phyloP scores from a whole-genome alignment of 1,140 invertebrate genomes.

The Venustaconcha ellipsiformis region DNA sequence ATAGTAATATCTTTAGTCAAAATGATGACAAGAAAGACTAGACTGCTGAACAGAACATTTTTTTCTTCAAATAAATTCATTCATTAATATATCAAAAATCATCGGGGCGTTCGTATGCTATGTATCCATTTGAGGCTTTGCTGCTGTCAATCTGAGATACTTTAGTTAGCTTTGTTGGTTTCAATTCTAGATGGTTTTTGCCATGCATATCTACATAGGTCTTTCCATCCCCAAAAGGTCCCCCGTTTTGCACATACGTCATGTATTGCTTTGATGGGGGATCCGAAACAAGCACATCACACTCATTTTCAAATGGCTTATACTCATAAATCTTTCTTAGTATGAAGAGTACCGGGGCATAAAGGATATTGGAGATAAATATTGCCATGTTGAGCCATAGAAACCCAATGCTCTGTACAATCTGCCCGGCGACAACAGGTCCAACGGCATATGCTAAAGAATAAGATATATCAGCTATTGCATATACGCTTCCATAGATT shows the following conservation, averaged over 20 bases:
- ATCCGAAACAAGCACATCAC: slow-evolving; percentile 54
- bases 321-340: slow-evolving; percentile 96
- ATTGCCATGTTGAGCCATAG: slow-evolving; percentile 95
- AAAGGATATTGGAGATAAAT: slow-evolving; percentile 92
- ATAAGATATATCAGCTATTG: slow-evolving; percentile 99
- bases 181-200: slow-evolving; percentile 40
- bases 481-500: slow-evolving; percentile 99
- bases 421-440: slow-evolving; percentile 96
- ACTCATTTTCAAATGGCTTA: slow-evolving; percentile 85
- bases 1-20: too few species aligned
- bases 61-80: too few species aligned
- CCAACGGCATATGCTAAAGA: slow-evolving; percentile 98
- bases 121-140: slow-evolving; percentile 29
- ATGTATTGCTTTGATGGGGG: slow-evolving; percentile 84
- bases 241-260: slow-evolving; percentile 79
- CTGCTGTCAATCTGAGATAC: slow-evolving; percentile 52
- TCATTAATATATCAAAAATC: too few species aligned
- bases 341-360: slow-evolving; percentile 91
- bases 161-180: background rate
- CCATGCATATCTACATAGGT: slow-evolving; percentile 34
- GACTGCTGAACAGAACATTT: too few species aligned
- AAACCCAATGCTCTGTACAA: slow-evolving; percentile 96
- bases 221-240: slow-evolving; percentile 59
- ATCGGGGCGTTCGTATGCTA: too few species aligned
- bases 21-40: too few species aligned